Evolutionary conservation across 2,797 vertebrate species (phyloP), one percentile per base, ranked within the genome.

Genomic region (Ispidina picta): DNA sequence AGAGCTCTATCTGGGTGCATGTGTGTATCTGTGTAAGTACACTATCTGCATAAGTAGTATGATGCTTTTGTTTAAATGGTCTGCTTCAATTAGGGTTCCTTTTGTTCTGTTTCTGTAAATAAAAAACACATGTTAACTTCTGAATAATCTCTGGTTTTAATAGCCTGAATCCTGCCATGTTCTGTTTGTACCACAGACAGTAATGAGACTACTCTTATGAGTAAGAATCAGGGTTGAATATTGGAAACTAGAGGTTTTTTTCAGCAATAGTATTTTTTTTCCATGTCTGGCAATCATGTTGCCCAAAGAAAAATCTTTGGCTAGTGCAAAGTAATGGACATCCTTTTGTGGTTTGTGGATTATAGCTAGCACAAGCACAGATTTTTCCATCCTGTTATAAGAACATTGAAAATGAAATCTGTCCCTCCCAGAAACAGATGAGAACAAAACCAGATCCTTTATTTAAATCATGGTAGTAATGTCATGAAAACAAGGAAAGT

Each of bases 61-160:
- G 43, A 62, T 82, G 56, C 1, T 62, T 92, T 90, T 81, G 80
- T 92, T 91, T 88, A 91, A 91, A 84, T 77, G 9, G 33, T 86
- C 80, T 68, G 2, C 72, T 92, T 92, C 86, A 88, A 68, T 88
- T 88, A 88, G 4, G 48, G 44, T 15, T 35, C 70, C 48, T 91
- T 94, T 96, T 91, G 72, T 86, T 92, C 88, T 80, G 22, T 71
- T 84, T 90, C 83, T 90, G 43, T 77, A 90, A 92, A 95, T 89
- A 86, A 88, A 83, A 89, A 83, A 33, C 81, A 83, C 55, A 65
- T 58, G 59, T 41, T 80, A 83, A 85, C 66, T 68, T 90, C 37
- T 85, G 73, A 90, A 81, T 86, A 81, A 85, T 89, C 76, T 81
- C 86, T 81, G 81, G 48, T 48, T 94, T 90, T 85, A 90, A 81